These are phyloP conservation scores for Scylla paramamosain DNA, from an alignment of 1,140 invertebrate genomes.

Conservation along the genomic window DNA sequence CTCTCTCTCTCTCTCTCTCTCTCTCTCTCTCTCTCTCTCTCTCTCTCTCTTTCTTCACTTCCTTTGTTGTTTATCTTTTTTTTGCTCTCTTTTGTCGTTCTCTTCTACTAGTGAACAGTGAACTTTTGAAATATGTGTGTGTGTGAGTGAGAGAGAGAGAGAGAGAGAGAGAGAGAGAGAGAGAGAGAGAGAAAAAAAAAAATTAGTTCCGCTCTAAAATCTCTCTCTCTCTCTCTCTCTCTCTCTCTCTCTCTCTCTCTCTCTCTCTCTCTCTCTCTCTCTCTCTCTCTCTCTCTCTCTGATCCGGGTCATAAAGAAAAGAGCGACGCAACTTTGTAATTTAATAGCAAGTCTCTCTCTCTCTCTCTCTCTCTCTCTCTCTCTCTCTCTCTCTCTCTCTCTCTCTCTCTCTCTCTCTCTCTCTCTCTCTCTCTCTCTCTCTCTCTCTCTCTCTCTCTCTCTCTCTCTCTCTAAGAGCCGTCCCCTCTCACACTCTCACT, in stretches of 20 bases:
- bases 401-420: slow-evolving; percentile 46
- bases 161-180: background rate
- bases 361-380: slow-evolving; percentile 35
- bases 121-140: background rate
- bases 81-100: background rate
- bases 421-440: slow-evolving; percentile 46
- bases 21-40: slow-evolving; percentile 50
- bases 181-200: background rate
- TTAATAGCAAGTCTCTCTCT: slow-evolving; percentile 13
- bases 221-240: background rate
- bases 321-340: too few species aligned
- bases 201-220: background rate
- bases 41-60: slow-evolving; percentile 1
- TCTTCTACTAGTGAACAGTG: background rate
- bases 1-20: too few species aligned
- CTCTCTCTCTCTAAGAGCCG: slow-evolving; percentile 48
- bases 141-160: background rate
- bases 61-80: background rate
- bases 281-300: slow-evolving; percentile 31
- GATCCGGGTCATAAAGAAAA: too few species aligned
- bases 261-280: background rate
- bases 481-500: background rate
- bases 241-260: background rate
- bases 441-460: too few species aligned
- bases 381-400: background rate